Percentiles rank a stretch among this genome's conserved stretches.
phyloP scores from a whole-genome alignment of 2,888 invertebrate species.

The Trileptium ribeirensis region DNA sequence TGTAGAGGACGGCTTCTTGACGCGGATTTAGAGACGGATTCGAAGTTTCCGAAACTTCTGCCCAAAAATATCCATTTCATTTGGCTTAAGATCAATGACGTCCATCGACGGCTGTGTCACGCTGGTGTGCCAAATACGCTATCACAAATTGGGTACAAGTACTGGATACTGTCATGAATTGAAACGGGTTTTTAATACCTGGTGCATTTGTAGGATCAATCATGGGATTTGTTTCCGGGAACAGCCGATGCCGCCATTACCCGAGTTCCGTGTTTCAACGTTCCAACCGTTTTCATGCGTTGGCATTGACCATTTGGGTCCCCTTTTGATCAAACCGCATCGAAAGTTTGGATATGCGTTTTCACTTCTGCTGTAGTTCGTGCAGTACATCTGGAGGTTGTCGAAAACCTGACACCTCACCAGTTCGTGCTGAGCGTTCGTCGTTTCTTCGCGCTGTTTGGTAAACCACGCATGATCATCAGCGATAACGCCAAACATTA shows the following conservation, averaged over 20 bases:
- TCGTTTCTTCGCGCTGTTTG: conserved; percentile 41
- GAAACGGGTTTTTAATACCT: no score
- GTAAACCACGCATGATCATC: conserved; percentile 46
- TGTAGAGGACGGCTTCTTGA: no score
- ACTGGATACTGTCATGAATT: no score
- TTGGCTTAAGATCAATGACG: no score
- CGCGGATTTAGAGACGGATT: no score
- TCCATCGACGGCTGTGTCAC: no score
- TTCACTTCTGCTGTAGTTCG: conserved; percentile 17
- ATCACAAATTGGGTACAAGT: no score
- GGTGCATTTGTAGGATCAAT: no score
- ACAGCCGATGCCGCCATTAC: background rate
- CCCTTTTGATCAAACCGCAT: background rate
- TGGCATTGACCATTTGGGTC: conserved; percentile 10
- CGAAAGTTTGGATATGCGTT: conserved; percentile 17
- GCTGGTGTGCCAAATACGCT: no score
- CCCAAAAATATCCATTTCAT: no score
- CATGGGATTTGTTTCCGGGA: background rate
- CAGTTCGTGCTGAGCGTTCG: conserved; percentile 45
- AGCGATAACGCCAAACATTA: conserved; percentile 53
- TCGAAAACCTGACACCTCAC: conserved; percentile 41
- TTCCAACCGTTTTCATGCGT: background rate
- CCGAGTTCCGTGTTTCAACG: background rate
- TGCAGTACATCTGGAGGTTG: conserved; percentile 17
- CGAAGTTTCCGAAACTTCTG: no score